phyloP scores from a whole-genome alignment of 92 coral and sea anemone species.

The Palythoa grandiflora region DNA sequence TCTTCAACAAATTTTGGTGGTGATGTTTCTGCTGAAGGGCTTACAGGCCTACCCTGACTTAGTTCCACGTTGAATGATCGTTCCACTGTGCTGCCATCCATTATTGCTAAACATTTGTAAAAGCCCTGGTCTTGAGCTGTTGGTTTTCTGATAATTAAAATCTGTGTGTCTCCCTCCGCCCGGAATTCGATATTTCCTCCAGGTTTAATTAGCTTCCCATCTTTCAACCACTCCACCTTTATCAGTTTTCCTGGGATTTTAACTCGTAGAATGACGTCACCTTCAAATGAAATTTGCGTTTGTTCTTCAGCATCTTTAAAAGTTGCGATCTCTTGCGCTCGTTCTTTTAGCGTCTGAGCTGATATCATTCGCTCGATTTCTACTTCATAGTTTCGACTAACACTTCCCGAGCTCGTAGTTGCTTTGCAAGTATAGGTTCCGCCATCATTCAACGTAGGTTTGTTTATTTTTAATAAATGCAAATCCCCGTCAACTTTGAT shows the following conservation, averaged over 20 bases:
- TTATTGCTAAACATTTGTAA: slow-evolving; percentile 83
- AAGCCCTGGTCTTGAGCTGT: slow-evolving; percentile 79
- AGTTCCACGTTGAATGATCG: slow-evolving; percentile 44
- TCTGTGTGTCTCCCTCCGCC: slow-evolving; percentile 65
- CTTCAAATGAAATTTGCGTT: slow-evolving; percentile 32
- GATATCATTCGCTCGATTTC: slow-evolving; percentile 50
- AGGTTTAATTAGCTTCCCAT: slow-evolving; percentile 36
- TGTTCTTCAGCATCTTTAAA: slow-evolving; percentile 19
- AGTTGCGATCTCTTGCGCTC: slow-evolving; percentile 31
- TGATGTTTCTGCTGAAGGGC: slow-evolving; percentile 12
- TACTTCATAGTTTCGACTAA: slow-evolving; percentile 43
- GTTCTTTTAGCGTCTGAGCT: slow-evolving; percentile 4
- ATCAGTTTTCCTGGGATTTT: slow-evolving; percentile 62
- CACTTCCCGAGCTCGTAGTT: slow-evolving; percentile 80
- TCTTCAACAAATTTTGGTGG: slow-evolving; percentile 87
- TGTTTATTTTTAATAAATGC: slow-evolving; percentile 73
- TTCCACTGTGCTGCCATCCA: slow-evolving; percentile 67
- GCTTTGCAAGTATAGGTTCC: slow-evolving; percentile 93
- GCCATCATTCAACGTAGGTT: slow-evolving; percentile 71
- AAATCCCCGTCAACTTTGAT: slow-evolving; percentile 71
- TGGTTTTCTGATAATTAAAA: slow-evolving; percentile 73
- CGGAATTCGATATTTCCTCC: slow-evolving; percentile 10
- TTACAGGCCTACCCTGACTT: slow-evolving; percentile 5
- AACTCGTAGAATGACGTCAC: slow-evolving; percentile 53
- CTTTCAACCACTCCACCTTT: slow-evolving; percentile 65